These are phyloP conservation scores for Trichacis sp. DNA, from an alignment of 2,888 invertebrate species.

Conservation along the genomic window DNA sequence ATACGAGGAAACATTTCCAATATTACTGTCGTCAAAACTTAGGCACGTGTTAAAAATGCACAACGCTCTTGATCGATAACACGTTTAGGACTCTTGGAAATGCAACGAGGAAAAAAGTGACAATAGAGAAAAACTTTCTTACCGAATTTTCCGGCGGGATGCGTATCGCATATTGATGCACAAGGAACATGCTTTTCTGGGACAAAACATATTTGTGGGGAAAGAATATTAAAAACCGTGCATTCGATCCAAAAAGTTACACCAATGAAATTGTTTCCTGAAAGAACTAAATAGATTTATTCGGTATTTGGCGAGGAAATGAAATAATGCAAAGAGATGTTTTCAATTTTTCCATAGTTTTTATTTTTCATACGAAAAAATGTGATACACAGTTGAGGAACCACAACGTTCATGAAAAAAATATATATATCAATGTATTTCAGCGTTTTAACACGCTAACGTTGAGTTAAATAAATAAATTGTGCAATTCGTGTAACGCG, in stretches of 20 bases:
- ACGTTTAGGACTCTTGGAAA: not conserved
- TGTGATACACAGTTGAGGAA: slow-evolving; percentile 27
- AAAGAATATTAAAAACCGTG: not conserved
- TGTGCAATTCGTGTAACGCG: not conserved
- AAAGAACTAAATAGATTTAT: not conserved
- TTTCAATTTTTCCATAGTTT: slow-evolving; percentile 14
- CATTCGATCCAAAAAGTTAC: not conserved
- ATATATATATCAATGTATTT: not conserved
- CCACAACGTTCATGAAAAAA: slow-evolving; percentile 25
- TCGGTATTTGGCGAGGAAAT: not conserved
- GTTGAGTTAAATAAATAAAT: not conserved
- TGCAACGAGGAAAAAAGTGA: not conserved
- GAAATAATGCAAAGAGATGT: not conserved
- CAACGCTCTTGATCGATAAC: not conserved
- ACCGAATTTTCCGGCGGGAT: not conserved
- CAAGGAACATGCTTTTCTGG: not conserved
- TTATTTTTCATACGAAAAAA: slow-evolving; percentile 42
- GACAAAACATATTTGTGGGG: not conserved
- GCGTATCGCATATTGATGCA: slow-evolving; percentile 1
- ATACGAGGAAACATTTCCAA: too few relatives aligned
- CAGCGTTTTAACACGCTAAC: not conserved
- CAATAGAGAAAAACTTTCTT: not conserved
- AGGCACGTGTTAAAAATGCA: not conserved
- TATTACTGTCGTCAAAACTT: not conserved
- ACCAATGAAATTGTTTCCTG: not conserved